Percentiles rank a stretch among this genome's conserved stretches.
These are phyloP conservation scores for Patiria pectinifera DNA, from an alignment of 53 echinoderm and acorn worm genomes.

Conservation along the genomic window DNA sequence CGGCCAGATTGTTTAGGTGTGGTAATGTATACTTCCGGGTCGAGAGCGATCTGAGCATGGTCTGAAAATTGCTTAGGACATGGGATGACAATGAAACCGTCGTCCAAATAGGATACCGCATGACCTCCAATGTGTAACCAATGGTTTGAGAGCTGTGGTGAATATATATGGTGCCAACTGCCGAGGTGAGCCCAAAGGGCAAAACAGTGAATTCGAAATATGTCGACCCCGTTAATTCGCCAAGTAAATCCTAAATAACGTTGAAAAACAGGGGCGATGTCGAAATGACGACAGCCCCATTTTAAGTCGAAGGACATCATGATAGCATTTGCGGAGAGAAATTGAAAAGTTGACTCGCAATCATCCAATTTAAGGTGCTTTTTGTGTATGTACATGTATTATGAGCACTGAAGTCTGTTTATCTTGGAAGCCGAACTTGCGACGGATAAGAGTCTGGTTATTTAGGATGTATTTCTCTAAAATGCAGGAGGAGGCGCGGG, in stretches of 20 bases:
- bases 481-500: neutral
- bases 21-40: neutral
- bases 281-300: too few relatives aligned
- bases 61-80: too few relatives aligned
- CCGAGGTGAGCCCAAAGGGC: too few relatives aligned
- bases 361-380: too few relatives aligned
- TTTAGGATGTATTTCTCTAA: neutral
- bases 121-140: slow-evolving; percentile 20
- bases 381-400: too few relatives aligned
- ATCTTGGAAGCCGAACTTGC: neutral
- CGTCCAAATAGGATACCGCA: neutral
- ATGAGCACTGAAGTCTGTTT: too few relatives aligned
- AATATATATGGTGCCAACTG: slow-evolving; percentile 9
- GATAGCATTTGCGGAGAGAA: too few relatives aligned
- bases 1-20: neutral
- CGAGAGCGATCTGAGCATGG: neutral
- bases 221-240: neutral
- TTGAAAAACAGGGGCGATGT: neutral
- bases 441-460: neutral
- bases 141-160: neutral
- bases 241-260: slow-evolving; percentile 5
- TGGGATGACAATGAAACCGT: too few relatives aligned
- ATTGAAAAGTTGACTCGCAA: too few relatives aligned
- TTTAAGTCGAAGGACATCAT: too few relatives aligned
- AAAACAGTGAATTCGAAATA: too few relatives aligned